phyloP scores from a whole-genome alignment of 2,113 vertebrate species.

The Cromileptes altivelis region DNA sequence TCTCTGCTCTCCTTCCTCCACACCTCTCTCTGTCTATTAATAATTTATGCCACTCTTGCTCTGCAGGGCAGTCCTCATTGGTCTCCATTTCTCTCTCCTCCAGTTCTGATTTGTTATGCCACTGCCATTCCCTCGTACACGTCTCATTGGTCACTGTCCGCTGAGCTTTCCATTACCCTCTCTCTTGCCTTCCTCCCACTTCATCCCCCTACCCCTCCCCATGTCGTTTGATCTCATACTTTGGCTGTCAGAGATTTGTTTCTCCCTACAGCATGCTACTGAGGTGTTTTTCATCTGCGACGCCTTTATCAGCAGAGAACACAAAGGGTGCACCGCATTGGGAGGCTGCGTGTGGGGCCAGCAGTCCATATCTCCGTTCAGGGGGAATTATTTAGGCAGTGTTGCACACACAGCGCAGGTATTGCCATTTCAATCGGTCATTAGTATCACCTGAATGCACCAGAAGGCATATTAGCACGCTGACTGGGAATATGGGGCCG shows the following conservation, averaged over 20 bases:
- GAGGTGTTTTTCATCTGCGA: slow-evolving; percentile 59
- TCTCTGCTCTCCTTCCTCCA: slow-evolving; percentile 10
- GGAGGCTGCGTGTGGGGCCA: slow-evolving; percentile 39
- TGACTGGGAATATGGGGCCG: slow-evolving; percentile 28
- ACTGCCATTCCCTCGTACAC: slow-evolving; percentile 50
- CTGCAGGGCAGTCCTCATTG: slow-evolving; percentile 48
- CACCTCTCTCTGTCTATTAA: slow-evolving; percentile 42
- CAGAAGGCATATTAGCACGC: slow-evolving; percentile 31
- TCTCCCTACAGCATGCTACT: slow-evolving; percentile 27
- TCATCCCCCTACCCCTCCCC: not conserved
- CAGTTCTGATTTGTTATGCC: slow-evolving; percentile 72
- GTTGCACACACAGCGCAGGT: slow-evolving; percentile 11
- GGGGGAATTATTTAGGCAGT: slow-evolving; percentile 41
- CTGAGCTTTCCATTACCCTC: slow-evolving; percentile 72
- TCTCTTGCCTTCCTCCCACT: slow-evolving; percentile 23
- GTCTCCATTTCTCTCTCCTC: slow-evolving; percentile 51
- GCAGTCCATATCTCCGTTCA: slow-evolving; percentile 33
- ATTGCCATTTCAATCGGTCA: slow-evolving; percentile 59
- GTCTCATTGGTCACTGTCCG: slow-evolving; percentile 79
- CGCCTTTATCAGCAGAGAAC: slow-evolving; percentile 59
- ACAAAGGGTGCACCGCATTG: slow-evolving; percentile 14
- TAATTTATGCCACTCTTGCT: slow-evolving; percentile 63
- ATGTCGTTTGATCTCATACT: slow-evolving; percentile 71
- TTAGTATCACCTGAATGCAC: slow-evolving; percentile 67
- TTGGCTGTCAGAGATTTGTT: slow-evolving; percentile 66